Conservation (phyloP, 2,888 invertebrate species). For the Caenorhabditis uteleia region DNA sequence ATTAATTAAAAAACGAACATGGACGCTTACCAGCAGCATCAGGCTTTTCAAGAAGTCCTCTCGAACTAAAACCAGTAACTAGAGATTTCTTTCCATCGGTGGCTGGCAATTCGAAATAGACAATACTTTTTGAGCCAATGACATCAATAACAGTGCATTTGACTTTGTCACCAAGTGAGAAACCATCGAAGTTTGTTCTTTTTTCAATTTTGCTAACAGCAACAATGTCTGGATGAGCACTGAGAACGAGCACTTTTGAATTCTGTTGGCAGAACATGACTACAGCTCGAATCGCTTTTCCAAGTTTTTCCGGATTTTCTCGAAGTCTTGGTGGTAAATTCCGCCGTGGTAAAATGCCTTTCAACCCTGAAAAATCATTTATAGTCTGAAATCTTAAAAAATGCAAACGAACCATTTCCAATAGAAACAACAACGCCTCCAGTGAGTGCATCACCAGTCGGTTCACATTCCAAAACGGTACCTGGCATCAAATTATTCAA, state of each 20-base stretch:
- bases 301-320: constrained; percentile 48
- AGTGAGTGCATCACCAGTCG: constrained; percentile 50
- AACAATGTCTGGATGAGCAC: constrained; percentile 66
- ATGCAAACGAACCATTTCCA: constrained; percentile 62
- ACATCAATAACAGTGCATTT: constrained; percentile 51
- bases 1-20: background rate
- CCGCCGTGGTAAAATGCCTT: constrained; percentile 58
- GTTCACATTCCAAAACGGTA: constrained; percentile 60
- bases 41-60: constrained; percentile 34
- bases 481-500: constrained; percentile 64
- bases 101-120: constrained; percentile 50
- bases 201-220: constrained; percentile 61
- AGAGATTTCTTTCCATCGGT: constrained; percentile 40
- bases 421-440: constrained; percentile 57
- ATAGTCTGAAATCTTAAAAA: background rate
- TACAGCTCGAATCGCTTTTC: constrained; percentile 57
- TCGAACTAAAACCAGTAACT: constrained; percentile 34
- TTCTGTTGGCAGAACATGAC: constrained; percentile 62
- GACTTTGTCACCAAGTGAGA: constrained; percentile 49
- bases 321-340: constrained; percentile 65
- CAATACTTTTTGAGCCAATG: constrained; percentile 36
- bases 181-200: constrained; percentile 47
- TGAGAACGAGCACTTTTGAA: constrained; percentile 59
- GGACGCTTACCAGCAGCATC: constrained; percentile 31
- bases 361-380: constrained; percentile 19